These are phyloP conservation scores for Lithophane ornitopus DNA, from an alignment of 2,888 invertebrate species.

Conservation along the genomic window DNA sequence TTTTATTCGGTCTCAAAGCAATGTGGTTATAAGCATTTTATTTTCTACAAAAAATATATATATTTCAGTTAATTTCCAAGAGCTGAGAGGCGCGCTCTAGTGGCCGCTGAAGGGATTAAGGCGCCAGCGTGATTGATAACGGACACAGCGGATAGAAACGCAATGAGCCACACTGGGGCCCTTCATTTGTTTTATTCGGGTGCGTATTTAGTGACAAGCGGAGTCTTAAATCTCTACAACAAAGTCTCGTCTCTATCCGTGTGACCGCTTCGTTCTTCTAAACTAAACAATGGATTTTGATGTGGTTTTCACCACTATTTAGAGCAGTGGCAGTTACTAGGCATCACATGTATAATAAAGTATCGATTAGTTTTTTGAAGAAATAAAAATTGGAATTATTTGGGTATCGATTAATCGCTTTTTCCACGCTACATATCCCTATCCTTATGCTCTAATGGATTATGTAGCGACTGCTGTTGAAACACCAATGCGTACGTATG, in stretches of 20 bases:
- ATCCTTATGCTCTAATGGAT: constrained; percentile 43
- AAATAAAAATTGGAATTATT: not conserved
- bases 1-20: not conserved
- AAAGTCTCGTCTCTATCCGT: not conserved
- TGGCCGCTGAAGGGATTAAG: constrained; percentile 41
- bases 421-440: not conserved
- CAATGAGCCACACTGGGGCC: constrained; percentile 60
- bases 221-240: not conserved
- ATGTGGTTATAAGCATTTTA: not conserved
- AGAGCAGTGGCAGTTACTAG: not conserved
- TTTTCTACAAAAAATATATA: not conserved
- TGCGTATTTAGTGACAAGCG: constrained; percentile 9
- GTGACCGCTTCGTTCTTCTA: no score
- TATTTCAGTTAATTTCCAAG: constrained; percentile 35
- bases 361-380: not conserved
- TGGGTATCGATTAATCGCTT: constrained; percentile 5
- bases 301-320: not conserved
- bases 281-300: not conserved
- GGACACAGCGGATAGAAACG: constrained; percentile 54
- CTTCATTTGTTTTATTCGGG: constrained; percentile 60
- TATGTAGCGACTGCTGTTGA: constrained; percentile 21
- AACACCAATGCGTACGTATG: constrained; percentile 19
- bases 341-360: not conserved
- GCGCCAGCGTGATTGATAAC: constrained; percentile 61
- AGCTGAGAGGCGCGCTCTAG: constrained; percentile 26